Conservation (phyloP, 2,797 vertebrate species). For the Mormyrus hasselquistii region DNA sequence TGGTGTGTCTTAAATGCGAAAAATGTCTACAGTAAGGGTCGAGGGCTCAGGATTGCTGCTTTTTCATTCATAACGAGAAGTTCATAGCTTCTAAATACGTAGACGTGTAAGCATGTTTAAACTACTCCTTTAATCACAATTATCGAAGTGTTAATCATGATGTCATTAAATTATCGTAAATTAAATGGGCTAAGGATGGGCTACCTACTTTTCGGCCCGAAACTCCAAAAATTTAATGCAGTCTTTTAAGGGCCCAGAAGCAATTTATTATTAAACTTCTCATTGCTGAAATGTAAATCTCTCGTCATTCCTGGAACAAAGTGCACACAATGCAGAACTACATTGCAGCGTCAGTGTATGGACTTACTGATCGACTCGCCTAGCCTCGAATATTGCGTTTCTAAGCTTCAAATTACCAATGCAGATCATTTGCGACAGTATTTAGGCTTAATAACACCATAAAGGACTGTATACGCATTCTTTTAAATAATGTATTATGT, state of each 20-base stretch:
- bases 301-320: background rate
- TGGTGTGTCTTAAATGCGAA: conserved; percentile 23
- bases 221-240: background rate
- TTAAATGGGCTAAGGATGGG: background rate
- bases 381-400: background rate
- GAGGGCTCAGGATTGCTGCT: background rate
- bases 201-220: conserved; percentile 12
- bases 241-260: background rate
- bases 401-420: background rate
- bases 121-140: background rate
- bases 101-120: background rate
- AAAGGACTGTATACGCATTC: background rate
- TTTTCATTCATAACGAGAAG: background rate
- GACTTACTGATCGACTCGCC: background rate
- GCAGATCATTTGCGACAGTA: background rate
- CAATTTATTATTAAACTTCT: background rate
- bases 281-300: background rate
- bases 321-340: background rate
- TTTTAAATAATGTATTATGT: background rate
- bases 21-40: background rate
- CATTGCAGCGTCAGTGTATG: background rate
- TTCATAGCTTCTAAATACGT: background rate
- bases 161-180: background rate
- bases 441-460: background rate
- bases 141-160: background rate